Evolutionary conservation across 2,888 invertebrate genomes (phyloP).

Genomic region (Anticlea derivata): DNA sequence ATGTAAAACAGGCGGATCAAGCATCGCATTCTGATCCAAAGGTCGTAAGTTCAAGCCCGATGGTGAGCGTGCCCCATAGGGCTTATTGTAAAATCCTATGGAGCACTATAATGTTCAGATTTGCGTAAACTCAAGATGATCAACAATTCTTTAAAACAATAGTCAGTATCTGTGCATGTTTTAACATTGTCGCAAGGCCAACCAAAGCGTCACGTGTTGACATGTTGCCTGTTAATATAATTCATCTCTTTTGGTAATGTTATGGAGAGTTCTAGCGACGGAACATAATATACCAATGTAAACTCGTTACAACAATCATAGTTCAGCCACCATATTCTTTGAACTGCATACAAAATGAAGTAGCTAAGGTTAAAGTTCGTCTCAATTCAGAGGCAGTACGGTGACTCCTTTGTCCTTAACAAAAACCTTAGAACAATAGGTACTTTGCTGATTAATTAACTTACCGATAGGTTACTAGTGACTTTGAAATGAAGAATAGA

Average conservation of each 20-base stretch:
- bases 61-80: constrained; percentile 7
- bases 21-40: constrained; percentile 17
- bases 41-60: constrained; percentile 13
- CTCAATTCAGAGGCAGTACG: constrained; percentile 47
- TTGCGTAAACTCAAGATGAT: too few species aligned
- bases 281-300: constrained; percentile 3
- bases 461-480: constrained; percentile 12
- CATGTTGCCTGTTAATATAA: too few species aligned
- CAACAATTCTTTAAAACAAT: too few species aligned
- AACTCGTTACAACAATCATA: constrained; percentile 1
- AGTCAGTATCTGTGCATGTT: too few species aligned
- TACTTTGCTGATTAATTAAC: constrained; percentile 62
- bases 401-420: constrained; percentile 55
- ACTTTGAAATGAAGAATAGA: background rate
- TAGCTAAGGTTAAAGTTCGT: constrained; percentile 52
- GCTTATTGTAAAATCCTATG: constrained; percentile 1
- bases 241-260: too few species aligned
- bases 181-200: too few species aligned
- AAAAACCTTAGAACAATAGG: constrained; percentile 56
- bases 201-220: too few species aligned
- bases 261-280: background rate
- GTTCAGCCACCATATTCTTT: constrained; percentile 7
- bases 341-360: constrained; percentile 16
- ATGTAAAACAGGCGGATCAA: constrained; percentile 1
- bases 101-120: too few species aligned